phyloP scores from a whole-genome alignment of 2,888 invertebrate genomes.

The Drosophila limbata region DNA sequence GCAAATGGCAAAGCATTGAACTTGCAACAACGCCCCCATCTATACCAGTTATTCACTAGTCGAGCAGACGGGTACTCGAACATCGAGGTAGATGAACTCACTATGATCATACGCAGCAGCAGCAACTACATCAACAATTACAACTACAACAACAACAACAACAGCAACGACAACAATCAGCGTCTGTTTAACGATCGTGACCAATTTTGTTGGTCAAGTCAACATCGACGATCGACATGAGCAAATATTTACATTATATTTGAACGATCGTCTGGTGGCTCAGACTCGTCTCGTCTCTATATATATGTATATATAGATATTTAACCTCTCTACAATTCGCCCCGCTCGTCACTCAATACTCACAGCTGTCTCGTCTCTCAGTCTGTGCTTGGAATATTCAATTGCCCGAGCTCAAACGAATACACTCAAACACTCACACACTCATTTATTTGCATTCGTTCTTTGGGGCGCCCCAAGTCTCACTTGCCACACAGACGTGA shows the following conservation, averaged over 20 bases:
- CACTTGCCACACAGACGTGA: conserved; percentile 20
- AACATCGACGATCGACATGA: conserved; percentile 63
- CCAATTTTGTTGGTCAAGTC: conserved; percentile 78
- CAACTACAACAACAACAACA: conserved; percentile 14
- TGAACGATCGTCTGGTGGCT: conserved; percentile 28
- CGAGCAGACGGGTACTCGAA: conserved; percentile 1
- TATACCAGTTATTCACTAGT: conserved; percentile 1
- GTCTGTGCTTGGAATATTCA: conserved; percentile 66
- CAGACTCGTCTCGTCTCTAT: conserved; percentile 10
- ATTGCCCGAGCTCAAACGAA: conserved; percentile 46
- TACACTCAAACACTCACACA: background rate
- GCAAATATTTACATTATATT: conserved; percentile 70
- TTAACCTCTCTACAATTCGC: background rate
- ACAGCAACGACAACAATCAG: conserved; percentile 36
- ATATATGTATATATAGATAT: background rate
- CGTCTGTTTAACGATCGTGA: conserved; percentile 80
- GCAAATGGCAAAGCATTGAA: conserved; percentile 67
- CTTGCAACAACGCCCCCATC: conserved; percentile 70
- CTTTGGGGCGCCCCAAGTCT: conserved; percentile 20
- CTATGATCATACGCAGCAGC: conserved; percentile 36
- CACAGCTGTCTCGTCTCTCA: conserved; percentile 16
- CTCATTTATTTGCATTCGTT: background rate
- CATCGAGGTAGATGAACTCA: conserved; percentile 53
- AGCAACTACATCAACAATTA: conserved; percentile 16
- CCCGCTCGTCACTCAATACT: conserved; percentile 49